Percentiles rank a stretch among this genome's conserved stretches.
These are phyloP conservation scores for Dolichopus griseipennis DNA, from an alignment of 2,888 invertebrate species.

Conservation along the genomic window DNA sequence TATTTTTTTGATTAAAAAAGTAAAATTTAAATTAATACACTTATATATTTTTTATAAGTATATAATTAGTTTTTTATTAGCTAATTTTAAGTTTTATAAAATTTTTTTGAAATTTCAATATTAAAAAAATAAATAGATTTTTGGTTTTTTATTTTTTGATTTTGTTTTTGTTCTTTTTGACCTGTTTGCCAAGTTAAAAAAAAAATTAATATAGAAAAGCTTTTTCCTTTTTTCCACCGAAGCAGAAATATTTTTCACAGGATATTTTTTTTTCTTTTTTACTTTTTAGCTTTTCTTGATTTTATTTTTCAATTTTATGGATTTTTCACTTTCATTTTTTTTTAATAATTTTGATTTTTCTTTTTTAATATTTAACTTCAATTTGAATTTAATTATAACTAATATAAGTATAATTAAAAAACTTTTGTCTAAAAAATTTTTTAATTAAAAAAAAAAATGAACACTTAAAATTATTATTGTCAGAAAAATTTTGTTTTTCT, in stretches of 20 bases:
- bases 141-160: background rate
- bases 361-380: too few relatives aligned
- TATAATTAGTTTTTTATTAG: too few relatives aligned
- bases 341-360: background rate
- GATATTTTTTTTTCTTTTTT: background rate
- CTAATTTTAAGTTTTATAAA: background rate
- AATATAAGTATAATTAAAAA: too few relatives aligned
- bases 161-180: background rate
- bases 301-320: background rate
- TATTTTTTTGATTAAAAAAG: too few relatives aligned
- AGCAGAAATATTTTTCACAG: background rate
- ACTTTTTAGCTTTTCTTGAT: background rate
- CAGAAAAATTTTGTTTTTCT: background rate
- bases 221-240: background rate
- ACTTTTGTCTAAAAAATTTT: too few relatives aligned
- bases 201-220: background rate
- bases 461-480: conserved; percentile 2
- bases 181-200: background rate
- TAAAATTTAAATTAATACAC: too few relatives aligned
- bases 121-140: too few relatives aligned
- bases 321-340: background rate
- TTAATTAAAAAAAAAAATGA: too few relatives aligned
- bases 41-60: too few relatives aligned
- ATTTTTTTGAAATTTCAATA: background rate
- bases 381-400: too few relatives aligned